phyloP scores from a whole-genome alignment of 2,888 invertebrate species.

The Agriopis aurantiaria region DNA sequence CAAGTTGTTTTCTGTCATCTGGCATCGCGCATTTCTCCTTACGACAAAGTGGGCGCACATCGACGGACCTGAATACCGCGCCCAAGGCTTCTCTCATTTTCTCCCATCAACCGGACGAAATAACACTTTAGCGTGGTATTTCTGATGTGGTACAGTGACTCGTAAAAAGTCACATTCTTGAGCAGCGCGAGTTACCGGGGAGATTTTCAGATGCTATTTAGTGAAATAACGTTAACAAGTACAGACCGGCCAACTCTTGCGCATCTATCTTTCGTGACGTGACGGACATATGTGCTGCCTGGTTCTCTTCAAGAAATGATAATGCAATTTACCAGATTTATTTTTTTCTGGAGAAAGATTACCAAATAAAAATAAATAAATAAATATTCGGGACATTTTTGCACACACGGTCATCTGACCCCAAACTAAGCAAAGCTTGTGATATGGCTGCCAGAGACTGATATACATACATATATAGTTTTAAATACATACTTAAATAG shows the following conservation, averaged over 20 bases:
- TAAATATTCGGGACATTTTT: too few relatives aligned
- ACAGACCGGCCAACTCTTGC: conserved; percentile 53
- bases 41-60: conserved; percentile 52
- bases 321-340: conserved; percentile 58
- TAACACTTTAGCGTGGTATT: conserved; percentile 61
- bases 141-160: conserved; percentile 57
- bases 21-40: conserved; percentile 59
- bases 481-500: too few relatives aligned
- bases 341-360: neutral
- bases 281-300: conserved; percentile 57
- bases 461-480: too few relatives aligned
- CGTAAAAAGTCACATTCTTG: conserved; percentile 59
- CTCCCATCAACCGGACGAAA: conserved; percentile 61
- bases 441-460: too few relatives aligned
- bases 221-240: conserved; percentile 70
- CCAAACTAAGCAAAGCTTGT: too few relatives aligned
- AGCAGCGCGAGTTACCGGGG: conserved; percentile 59
- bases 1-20: conserved; percentile 60
- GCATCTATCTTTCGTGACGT: conserved; percentile 65
- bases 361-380: too few relatives aligned
- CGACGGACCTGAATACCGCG: conserved; percentile 60
- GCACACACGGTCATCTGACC: too few relatives aligned
- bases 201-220: conserved; percentile 65
- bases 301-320: conserved; percentile 58
- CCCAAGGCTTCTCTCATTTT: conserved; percentile 63